A percentile compares a stretch with the other conserved stretches of the same genome.
phyloP scores from a whole-genome alignment of 2,797 vertebrate species.

The Sebastes diaconus region DNA sequence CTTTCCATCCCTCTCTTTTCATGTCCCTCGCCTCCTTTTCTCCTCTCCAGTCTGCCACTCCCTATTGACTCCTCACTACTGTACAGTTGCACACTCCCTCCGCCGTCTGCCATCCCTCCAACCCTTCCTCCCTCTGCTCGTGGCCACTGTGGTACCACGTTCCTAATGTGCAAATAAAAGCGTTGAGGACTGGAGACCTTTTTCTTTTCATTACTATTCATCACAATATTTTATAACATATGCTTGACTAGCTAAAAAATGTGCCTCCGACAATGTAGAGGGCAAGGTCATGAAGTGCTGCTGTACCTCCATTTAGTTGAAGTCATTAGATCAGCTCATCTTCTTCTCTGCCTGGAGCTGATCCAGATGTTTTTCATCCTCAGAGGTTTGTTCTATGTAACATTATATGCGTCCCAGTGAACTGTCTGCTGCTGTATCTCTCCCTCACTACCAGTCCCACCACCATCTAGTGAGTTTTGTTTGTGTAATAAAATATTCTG shows the following conservation, averaged over 20 bases:
- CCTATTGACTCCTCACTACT: conserved; percentile 60
- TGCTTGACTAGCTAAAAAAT: conserved; percentile 2
- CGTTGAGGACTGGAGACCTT: not conserved
- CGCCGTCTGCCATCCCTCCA: not conserved
- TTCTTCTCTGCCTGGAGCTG: not conserved
- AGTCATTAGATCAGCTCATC: conserved; percentile 11
- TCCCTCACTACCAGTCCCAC: not conserved
- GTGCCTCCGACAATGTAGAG: not conserved
- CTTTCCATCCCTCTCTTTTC: conserved; percentile 37
- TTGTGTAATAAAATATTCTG: not conserved
- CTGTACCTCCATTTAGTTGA: not conserved
- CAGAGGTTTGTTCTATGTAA: not conserved
- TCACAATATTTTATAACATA: conserved; percentile 20
- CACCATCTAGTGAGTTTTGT: not conserved
- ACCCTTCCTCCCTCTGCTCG: not conserved
- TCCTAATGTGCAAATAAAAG: conserved; percentile 39
- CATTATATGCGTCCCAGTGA: not conserved
- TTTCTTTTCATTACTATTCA: conserved; percentile 49
- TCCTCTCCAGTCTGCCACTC: conserved; percentile 36
- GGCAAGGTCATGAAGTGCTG: conserved; percentile 1
- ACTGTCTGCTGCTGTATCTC: not conserved
- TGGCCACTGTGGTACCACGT: conserved; percentile 39
- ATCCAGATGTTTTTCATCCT: not conserved
- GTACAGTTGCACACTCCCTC: conserved; percentile 27
- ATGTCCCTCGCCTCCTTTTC: conserved; percentile 42